Evolutionary conservation across 2,888 invertebrate species (phyloP), one percentile per base, ranked within the genome.

Genomic region (Biston betularia): DNA sequence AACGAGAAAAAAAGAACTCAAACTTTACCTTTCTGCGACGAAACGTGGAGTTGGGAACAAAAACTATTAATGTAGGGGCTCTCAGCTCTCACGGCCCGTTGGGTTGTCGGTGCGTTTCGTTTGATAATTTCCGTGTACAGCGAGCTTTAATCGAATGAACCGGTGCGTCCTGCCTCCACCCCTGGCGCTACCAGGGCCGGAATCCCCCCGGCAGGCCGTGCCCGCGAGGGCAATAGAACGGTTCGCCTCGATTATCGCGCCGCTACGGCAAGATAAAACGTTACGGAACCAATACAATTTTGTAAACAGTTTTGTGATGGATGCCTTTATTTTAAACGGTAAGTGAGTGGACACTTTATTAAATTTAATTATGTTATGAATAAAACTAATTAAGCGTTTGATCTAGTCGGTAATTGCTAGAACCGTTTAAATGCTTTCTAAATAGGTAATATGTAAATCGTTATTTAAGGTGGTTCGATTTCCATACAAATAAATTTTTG

Each of bases 121-220:
- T 92, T 92, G 90, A 92, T 93, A 92, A 92, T 91, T 89, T 89
- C 88, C 88, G 89, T 89, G 88, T 90, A 90, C 89, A 88, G 85
- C 85, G 83, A 84, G 87, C 86, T 92, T 91, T 92, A 93, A 93
- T 93, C 92, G 90, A 92, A 90, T 92, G 87, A 90, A 89, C 81
- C 78, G 72, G 76, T 73, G 72, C 73, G 78, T 77, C 69, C 79
- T 73, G 74, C 75, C 44, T 74, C 78, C 74, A 74, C 72, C 50
- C 74, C 68, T 56, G 63, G 49, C 12, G 33, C 46, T 45, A 50
- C 59, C 55, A 15, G 15, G 65, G 64, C 74, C 65, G 45, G 65
- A 68, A 64, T 69, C 57, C 63, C 57, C 69, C 53, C 69, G 46
- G 33, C 69, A 65, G 65, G 69, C 72, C 71, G 71, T 70, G 74